Evolutionary conservation across 1,140 invertebrate genomes (phyloP).

Genomic region (Drosophila repletoides): DNA sequence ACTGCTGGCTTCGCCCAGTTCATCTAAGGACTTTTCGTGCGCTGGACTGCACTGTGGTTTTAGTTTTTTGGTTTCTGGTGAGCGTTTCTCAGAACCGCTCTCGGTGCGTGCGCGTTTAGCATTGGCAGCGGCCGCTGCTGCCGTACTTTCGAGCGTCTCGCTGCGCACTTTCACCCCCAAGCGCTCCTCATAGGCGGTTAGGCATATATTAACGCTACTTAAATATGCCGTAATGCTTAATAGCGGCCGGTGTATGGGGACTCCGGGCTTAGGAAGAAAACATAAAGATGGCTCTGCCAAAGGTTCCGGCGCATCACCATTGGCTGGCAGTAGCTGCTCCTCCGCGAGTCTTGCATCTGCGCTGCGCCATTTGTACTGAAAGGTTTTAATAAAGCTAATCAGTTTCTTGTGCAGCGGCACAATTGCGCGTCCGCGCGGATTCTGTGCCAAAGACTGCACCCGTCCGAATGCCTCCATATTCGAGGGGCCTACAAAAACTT

Average conservation of each 20-base stretch:
- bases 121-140: constrained; percentile 23
- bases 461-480: constrained; percentile 91
- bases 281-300: constrained; percentile 58
- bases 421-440: constrained; percentile 91
- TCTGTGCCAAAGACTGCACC: constrained; percentile 94
- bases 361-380: constrained; percentile 89
- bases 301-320: not conserved
- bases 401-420: constrained; percentile 90
- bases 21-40: constrained; percentile 52
- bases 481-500: constrained; percentile 89
- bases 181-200: constrained; percentile 88
- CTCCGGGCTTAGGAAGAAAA: constrained; percentile 82
- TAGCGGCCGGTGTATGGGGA: constrained; percentile 87
- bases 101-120: constrained; percentile 84
- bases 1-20: constrained; percentile 11
- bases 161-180: constrained; percentile 85
- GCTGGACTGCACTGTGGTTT: constrained; percentile 37
- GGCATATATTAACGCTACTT: constrained; percentile 88
- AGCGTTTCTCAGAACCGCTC: constrained; percentile 83
- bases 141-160: constrained; percentile 57
- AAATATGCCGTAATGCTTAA: constrained; percentile 89
- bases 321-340: constrained; percentile 24
- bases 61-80: constrained; percentile 81
- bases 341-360: constrained; percentile 83
- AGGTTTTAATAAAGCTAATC: constrained; percentile 88